These are phyloP conservation scores for Limenitis camilla DNA, from an alignment of 2,888 invertebrate genomes.

Conservation along the genomic window DNA sequence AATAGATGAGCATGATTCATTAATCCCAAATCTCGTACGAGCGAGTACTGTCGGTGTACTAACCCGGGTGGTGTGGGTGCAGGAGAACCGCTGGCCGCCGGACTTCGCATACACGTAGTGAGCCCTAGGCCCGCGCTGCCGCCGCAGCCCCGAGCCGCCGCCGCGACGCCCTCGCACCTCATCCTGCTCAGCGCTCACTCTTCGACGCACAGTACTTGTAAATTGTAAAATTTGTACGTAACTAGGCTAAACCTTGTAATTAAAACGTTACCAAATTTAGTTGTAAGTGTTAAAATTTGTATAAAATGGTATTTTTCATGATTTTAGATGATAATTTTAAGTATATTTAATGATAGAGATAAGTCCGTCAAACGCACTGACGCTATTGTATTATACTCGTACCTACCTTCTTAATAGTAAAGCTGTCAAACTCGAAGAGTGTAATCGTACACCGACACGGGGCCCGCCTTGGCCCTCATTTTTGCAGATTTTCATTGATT, in stretches of 20 bases:
- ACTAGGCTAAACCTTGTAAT: conserved; percentile 21
- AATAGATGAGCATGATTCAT: conserved; percentile 7
- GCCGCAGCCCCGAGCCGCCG: background rate
- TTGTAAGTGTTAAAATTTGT: conserved; percentile 42
- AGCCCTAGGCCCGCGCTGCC: conserved; percentile 21
- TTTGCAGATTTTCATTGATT: too few relatives aligned
- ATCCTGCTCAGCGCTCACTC: too few relatives aligned
- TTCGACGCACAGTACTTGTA: conserved; percentile 27
- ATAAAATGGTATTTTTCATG: conserved; percentile 34
- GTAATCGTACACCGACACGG: too few relatives aligned
- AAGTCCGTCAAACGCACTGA: background rate
- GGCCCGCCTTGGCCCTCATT: too few relatives aligned
- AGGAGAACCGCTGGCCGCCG: conserved; percentile 68
- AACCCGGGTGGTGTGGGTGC: conserved; percentile 39
- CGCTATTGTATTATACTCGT: too few relatives aligned
- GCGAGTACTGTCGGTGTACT: conserved; percentile 30
- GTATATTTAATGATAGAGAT: background rate
- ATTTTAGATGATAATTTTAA: conserved; percentile 16
- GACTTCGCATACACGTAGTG: conserved; percentile 66
- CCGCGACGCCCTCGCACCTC: too few relatives aligned
- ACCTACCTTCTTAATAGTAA: too few relatives aligned
- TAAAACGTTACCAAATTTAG: conserved; percentile 37
- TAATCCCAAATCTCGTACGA: background rate
- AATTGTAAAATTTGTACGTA: conserved; percentile 45
- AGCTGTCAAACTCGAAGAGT: too few relatives aligned